Percentiles rank a stretch among this genome's conserved stretches.
These are phyloP conservation scores for Cinclus cinclus DNA, from an alignment of 2,113 vertebrate species.

Conservation along the genomic window DNA sequence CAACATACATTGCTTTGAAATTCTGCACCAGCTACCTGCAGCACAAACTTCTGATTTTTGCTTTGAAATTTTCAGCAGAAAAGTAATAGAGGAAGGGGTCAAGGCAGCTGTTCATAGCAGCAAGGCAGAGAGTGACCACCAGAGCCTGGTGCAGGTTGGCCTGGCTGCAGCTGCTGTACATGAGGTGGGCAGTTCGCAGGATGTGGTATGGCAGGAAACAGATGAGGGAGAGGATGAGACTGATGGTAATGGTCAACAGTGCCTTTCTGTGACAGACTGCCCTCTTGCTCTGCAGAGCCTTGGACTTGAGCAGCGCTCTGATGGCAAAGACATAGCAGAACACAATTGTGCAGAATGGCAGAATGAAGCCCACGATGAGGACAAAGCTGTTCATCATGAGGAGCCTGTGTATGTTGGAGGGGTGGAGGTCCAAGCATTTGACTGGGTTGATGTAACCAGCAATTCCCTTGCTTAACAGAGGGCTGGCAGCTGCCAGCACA, in stretches of 20 bases:
- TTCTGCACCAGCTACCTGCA: neutral
- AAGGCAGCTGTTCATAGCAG: conserved; percentile 74
- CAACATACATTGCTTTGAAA: neutral
- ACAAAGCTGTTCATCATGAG: conserved; percentile 67
- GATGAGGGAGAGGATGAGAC: conserved; percentile 71
- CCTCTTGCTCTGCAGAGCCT: neutral
- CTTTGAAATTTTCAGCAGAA: conserved; percentile 78
- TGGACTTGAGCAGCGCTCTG: conserved; percentile 55
- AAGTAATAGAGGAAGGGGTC: conserved; percentile 82
- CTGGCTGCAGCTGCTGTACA: neutral
- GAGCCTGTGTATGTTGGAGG: neutral
- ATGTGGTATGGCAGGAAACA: conserved; percentile 82
- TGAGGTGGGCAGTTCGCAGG: conserved; percentile 71
- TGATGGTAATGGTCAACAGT: conserved; percentile 67
- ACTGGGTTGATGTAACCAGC: neutral
- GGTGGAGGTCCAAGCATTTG: conserved; percentile 72
- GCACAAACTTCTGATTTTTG: conserved; percentile 14
- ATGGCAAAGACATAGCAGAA: conserved; percentile 76
- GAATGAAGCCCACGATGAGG: conserved; percentile 68
- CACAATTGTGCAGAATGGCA: conserved; percentile 71
- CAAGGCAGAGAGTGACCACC: conserved; percentile 69
- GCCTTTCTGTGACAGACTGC: conserved; percentile 66
- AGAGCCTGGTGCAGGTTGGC: conserved; percentile 50
- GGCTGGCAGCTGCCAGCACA: conserved; percentile 6
- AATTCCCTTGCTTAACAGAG: neutral